Evolutionary conservation across 2,888 invertebrate species (phyloP), one percentile per base, ranked within the genome.

Genomic region (Dasysyrphus tricinctus): DNA sequence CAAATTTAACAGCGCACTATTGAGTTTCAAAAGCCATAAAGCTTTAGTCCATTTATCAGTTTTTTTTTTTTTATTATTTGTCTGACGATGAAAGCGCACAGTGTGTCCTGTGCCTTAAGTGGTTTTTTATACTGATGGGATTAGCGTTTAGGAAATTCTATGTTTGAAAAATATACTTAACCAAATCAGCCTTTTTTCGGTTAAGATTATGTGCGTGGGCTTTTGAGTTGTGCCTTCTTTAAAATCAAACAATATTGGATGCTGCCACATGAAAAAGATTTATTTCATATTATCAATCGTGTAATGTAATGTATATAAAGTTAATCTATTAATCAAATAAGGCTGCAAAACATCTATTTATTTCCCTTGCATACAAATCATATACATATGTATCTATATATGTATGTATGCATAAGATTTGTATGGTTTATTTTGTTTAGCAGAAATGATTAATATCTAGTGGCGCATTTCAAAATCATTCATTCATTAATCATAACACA

Each of bases 11-110:
- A 47, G 65, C 65, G 51, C 32, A 32, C 54, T 54, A 63, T 75
- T 75, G 37, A 63, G 34, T 63, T 75, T 54, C 51, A 54, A 42
- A 63, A 63, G 63, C 74, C 63, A 63, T 63, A 63, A 63, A 63
- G 54, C 29, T 11, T 54, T n/a, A 39, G 54, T 44, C 37, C 37
- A 75, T 75, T 63, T 51, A 54, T 75, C 74, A 75, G n/a, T 65
- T 32, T 16, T 44, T 47, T 34, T 47, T 47, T 47, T 63, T 9
- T 63, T 32, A 32, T 63, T 44, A n/a, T 44, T 47, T 63, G 29
- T 32, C 34, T 47, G 34, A 1, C 2, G 5, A 65, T 47, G 32
- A 65, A 63, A 32, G 29, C 1, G 29, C 1, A 65, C 34, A 47
- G 44, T 44, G 37, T 47, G 32, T 65, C 65, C 47, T 65, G 34